Evolutionary conservation across 2,888 invertebrate genomes (phyloP), one percentile per base, ranked within the genome.

Genomic region (Leptinotarsa peninsularis): DNA sequence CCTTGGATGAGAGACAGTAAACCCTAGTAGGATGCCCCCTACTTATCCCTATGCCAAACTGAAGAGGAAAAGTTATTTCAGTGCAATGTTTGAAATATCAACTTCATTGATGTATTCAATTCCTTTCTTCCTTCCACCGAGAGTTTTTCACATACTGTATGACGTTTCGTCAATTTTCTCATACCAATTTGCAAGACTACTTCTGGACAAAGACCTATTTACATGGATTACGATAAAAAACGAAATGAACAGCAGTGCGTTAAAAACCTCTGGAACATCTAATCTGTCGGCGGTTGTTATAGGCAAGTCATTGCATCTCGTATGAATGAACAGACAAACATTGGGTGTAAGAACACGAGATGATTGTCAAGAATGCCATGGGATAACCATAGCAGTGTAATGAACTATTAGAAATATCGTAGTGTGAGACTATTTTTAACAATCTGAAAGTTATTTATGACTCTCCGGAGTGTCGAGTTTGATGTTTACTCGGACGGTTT

Each of bases 281-380:
- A 33, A 63, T 63, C 43, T 43, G 33, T 63, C 33, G 33, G 43
- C 43, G 43, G 17, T 63, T 63, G 27, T 43, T 33, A 63, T 63
- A 63, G 4, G 63, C 63, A 43, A 63, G 63, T 63, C 63, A 63
- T 43, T 33, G 63, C 63, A n/a, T 63, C 43, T 4, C 33, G 63
- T 63, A 63, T 63, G 63, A 63, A 63, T 63, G 63, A 63, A 63
- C 63, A 63, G 63, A 63, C 63, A 43, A 63, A 63, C 63, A 63
- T 33, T 63, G 63, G 63, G 43, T 63, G 63, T 63, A 43, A 27
- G n/a, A 43, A 63, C 63, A n/a, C 63, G 17, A 63, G 63, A 43
- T 43, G 33, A 63, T 63, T 63, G 33, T 63, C 63, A 63, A 63
- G 63, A 63, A 63, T 33, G 63, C 63, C 63, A 63, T 63, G 63